Evolutionary conservation across 2,113 vertebrate species (phyloP), one percentile per base, ranked within the genome.

Genomic region (Notarius lentiginosus): DNA sequence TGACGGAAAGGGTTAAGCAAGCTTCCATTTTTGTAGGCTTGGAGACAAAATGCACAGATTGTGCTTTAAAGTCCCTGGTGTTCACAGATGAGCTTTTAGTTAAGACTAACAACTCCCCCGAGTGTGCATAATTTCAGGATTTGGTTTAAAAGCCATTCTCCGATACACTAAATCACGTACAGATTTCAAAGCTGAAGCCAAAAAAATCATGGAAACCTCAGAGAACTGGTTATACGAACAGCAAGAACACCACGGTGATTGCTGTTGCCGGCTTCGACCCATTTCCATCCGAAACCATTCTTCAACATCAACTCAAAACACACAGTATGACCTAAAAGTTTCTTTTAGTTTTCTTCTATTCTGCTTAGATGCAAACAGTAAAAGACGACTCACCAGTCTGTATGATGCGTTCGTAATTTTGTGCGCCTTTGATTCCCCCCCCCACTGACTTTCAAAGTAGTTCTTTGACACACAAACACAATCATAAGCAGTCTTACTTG

Each of bases 251-350:
- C 7, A 27, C 24, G 4, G 63, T 53, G 55, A 53, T 68, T 68
- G 47, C 81, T 68, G 61, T 18, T 55, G 63, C 61, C 30, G 47
- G 81, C 7, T 83, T 83, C 53, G 61, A 83, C 81, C 81, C 61
- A 49, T 65, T 82, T 82, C 80, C 24, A n/a, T 34, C 15, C 30
- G 17, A 60, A 47, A 76, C 34, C 8, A 8, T 73, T 47, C 47
- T 22, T 47, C 22, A 15, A 77, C 27, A 60, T 11, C 55, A 5
- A 6, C 55, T 9, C 51, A 17, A 55, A 41, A 4, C 41, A 41
- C 41, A 41, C 41, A 41, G 41, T 41, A 41, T 41, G 41, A 41
- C 41, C 41, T 41, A 4, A 41, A 41, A 41, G 41, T 41, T 41
- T 4, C 3, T 24, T 27, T 18, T n/a, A 0, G 20, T n/a, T 65